Evolutionary conservation across 2,797 vertebrate species (phyloP).

Genomic region (Sciurus vulgaris): DNA sequence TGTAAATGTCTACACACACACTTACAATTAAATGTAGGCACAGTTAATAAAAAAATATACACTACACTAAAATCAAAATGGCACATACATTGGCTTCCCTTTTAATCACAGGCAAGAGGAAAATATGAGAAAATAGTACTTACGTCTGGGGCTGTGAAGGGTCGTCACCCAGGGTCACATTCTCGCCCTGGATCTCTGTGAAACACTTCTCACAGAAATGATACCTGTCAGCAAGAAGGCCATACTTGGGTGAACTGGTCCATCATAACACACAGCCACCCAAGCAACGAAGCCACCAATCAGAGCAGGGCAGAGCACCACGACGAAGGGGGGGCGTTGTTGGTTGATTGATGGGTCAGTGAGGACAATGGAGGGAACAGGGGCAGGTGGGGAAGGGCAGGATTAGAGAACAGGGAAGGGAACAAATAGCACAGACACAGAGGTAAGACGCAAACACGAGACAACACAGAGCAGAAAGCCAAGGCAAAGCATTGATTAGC

Average conservation of each 20-base stretch:
- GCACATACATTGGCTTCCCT: not conserved
- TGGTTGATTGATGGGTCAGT: conserved; percentile 92
- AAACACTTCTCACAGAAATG: conserved; percentile 99
- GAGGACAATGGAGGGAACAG: conserved; percentile 90
- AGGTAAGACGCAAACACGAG: conserved; percentile 91
- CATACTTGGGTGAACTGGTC: conserved; percentile 91
- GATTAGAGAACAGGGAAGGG: conserved; percentile 93
- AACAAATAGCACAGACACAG: conserved; percentile 91
- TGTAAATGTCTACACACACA: not conserved
- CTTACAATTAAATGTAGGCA: not conserved
- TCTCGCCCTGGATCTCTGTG: conserved; percentile 99
- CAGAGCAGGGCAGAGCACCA: conserved; percentile 92
- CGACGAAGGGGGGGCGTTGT: conserved; percentile 90
- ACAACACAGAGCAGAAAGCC: conserved; percentile 92
- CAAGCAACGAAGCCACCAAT: conserved; percentile 91
- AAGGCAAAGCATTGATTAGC: conserved; percentile 92
- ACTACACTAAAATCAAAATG: not conserved
- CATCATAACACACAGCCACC: conserved; percentile 91
- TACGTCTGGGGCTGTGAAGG: conserved; percentile 99
- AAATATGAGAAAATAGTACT: conserved; percentile 84
- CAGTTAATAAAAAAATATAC: not conserved
- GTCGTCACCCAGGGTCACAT: conserved; percentile 98
- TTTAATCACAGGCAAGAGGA: not conserved
- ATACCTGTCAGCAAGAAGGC: conserved; percentile 94
- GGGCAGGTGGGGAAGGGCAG: conserved; percentile 88